Conservation (phyloP, 2,888 invertebrate species). For the Hydriomena furcata region DNA sequence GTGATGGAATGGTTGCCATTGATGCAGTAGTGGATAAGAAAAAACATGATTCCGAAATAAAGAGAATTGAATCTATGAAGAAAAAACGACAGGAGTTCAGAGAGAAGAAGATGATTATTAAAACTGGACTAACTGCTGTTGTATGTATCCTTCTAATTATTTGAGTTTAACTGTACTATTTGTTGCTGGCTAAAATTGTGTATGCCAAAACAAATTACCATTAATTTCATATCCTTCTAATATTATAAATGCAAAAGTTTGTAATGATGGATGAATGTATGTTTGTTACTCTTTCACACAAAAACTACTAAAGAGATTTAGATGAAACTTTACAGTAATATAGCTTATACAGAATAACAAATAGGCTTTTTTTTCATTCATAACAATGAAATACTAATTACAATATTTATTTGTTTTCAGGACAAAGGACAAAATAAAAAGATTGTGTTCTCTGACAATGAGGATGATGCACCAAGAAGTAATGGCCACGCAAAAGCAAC, state of each 20-base stretch:
- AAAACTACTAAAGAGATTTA: too few species aligned
- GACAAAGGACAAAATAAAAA: conserved; percentile 83
- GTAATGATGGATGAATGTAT: too few species aligned
- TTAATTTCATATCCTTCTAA: too few species aligned
- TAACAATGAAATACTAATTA: background rate
- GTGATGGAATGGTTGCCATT: conserved; percentile 13
- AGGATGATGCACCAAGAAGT: conserved; percentile 41
- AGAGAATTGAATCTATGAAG: conserved; percentile 86
- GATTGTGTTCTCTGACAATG: conserved; percentile 85
- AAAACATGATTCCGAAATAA: conserved; percentile 82
- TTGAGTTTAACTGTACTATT: background rate
- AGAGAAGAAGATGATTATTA: conserved; percentile 85
- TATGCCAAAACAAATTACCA: too few species aligned
- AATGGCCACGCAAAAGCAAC: conserved; percentile 23
- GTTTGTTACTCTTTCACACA: too few species aligned
- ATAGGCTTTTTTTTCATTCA: too few species aligned
- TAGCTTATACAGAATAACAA: too few species aligned
- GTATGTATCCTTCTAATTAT: conserved; percentile 65
- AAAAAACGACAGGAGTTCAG: conserved; percentile 86
- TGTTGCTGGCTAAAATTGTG: too few species aligned
- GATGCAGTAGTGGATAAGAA: conserved; percentile 44
- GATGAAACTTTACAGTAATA: too few species aligned
- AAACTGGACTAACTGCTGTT: conserved; percentile 84
- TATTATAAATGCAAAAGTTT: too few species aligned
- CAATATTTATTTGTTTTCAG: conserved; percentile 53